A percentile compares a stretch with the other conserved stretches of the same genome.
phyloP scores from a whole-genome alignment of 1,140 invertebrate genomes.

The Zophobas morio region DNA sequence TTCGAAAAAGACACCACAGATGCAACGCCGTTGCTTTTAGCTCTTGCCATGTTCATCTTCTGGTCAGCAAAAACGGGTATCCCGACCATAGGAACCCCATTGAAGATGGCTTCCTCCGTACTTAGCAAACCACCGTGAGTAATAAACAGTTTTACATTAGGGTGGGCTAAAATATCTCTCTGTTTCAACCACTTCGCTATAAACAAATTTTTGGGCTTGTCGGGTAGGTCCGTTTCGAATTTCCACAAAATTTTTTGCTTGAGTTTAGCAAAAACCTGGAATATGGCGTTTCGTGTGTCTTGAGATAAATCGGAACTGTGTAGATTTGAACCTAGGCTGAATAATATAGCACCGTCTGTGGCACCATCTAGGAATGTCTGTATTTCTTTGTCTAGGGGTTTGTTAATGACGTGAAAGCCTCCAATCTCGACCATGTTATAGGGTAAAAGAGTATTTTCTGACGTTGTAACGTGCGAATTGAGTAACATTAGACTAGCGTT shows the following conservation, averaged over 20 bases:
- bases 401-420: conserved; percentile 69
- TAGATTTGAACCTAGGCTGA: conserved; percentile 70
- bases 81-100: conserved; percentile 70
- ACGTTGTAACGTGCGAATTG: conserved; percentile 70
- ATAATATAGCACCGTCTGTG: conserved; percentile 69
- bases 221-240: conserved; percentile 69
- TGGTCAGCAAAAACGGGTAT: conserved; percentile 61
- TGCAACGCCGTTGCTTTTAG: conserved; percentile 59
- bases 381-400: conserved; percentile 68
- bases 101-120: conserved; percentile 68
- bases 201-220: conserved; percentile 70
- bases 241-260: conserved; percentile 66
- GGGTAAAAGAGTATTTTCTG: conserved; percentile 53
- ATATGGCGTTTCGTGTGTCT: conserved; percentile 65
- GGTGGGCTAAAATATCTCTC: conserved; percentile 71
- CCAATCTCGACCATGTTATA: conserved; percentile 71
- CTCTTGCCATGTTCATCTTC: conserved; percentile 51
- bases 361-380: conserved; percentile 68
- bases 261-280: conserved; percentile 68
- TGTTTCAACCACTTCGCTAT: conserved; percentile 73
- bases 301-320: conserved; percentile 66
- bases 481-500: conserved; percentile 69
- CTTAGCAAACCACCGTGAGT: conserved; percentile 72
- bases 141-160: conserved; percentile 68
- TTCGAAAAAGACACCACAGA: conserved; percentile 59